Evolutionary conservation across 2,797 vertebrate genomes (phyloP).

Genomic region (Rousettus madagascariensis): DNA sequence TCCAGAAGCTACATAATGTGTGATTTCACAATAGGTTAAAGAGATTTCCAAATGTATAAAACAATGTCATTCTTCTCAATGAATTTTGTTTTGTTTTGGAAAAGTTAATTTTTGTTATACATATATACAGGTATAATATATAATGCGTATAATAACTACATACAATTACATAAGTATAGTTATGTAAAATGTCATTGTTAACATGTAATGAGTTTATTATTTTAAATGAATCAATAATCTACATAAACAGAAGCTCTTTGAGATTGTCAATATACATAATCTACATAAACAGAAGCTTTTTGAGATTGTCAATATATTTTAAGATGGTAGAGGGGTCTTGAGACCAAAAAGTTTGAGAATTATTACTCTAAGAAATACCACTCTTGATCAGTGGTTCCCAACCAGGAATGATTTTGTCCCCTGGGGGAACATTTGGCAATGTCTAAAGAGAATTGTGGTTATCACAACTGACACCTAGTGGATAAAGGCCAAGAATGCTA

Average conservation of each 20-base stretch:
- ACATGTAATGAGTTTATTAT: not conserved
- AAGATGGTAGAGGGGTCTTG: not conserved
- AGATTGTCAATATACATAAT: not conserved
- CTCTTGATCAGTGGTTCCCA: not conserved
- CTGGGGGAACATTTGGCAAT: not conserved
- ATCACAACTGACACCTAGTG: not conserved
- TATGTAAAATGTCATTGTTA: not conserved
- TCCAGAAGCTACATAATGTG: not conserved
- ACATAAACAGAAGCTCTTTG: not conserved
- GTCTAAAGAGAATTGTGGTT: not conserved
- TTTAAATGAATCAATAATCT: not conserved
- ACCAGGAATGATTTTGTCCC: not conserved
- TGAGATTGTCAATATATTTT: not conserved
- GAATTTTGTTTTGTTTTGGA: not conserved
- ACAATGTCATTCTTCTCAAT: not conserved
- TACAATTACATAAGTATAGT: not conserved
- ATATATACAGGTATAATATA: not conserved
- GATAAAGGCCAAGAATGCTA: not conserved
- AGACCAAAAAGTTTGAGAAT: not conserved
- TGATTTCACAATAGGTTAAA: not conserved
- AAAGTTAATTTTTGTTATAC: not conserved
- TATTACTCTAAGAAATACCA: not conserved
- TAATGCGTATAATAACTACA: not conserved
- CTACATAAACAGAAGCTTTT: not conserved
- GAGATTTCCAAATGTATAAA: constrained; percentile 31